Conservation (phyloP, 2,113 vertebrate species). For the Elachura formosa region DNA sequence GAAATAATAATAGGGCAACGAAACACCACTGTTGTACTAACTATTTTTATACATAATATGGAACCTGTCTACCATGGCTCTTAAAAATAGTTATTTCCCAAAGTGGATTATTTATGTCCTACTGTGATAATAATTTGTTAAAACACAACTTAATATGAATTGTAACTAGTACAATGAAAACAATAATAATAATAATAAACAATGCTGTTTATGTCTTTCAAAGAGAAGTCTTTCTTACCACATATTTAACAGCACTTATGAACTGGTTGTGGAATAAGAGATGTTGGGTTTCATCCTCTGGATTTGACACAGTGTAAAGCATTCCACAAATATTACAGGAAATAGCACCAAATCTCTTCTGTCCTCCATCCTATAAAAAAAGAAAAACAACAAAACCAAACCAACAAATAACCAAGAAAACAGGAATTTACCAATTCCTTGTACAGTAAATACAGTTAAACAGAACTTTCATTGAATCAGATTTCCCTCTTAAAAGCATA, state of each 20-base stretch:
- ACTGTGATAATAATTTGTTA: not conserved
- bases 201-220: not conserved
- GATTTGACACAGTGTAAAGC: slow-evolving; percentile 93
- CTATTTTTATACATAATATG: not conserved
- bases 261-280: slow-evolving; percentile 98
- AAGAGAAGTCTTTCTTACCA: slow-evolving; percentile 80
- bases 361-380: slow-evolving; percentile 84
- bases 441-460: not conserved
- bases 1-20: not conserved
- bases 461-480: not conserved
- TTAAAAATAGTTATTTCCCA: not conserved
- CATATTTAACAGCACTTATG: slow-evolving; percentile 96
- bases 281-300: slow-evolving; percentile 96
- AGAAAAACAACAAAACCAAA: not conserved
- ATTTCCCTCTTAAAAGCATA: not conserved
- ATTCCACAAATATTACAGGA: slow-evolving; percentile 95
- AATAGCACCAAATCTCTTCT: slow-evolving; percentile 93
- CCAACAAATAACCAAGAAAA: not conserved
- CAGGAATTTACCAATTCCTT: not conserved
- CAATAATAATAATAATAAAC: no score
- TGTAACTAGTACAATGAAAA: not conserved
- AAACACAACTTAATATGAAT: not conserved
- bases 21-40: not conserved
- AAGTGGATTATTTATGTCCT: not conserved
- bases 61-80: not conserved